Evolutionary conservation across 2,797 vertebrate species (phyloP), one percentile per base, ranked within the genome.

Genomic region (Artibeus lituratus): DNA sequence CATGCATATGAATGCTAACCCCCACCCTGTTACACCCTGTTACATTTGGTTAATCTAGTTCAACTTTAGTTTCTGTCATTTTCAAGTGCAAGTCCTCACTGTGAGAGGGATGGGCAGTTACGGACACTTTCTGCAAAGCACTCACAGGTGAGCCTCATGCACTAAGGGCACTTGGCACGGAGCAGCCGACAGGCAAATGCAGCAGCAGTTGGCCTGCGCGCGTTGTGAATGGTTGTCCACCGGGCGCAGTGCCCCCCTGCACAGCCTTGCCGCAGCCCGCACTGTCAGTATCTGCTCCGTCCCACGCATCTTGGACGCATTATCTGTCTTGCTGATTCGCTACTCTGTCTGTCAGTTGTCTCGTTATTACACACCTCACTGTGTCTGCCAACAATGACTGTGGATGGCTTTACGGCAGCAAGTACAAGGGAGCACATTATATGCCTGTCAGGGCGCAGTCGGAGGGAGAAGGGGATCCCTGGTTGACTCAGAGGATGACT

Each of bases 401-500:
- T 53, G 49, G 80, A 59, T 14, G 77, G 44, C 51, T 88, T 76
- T 10, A 35, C 51, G 87, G 49, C 49, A 44, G 39, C 35, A 69
- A 44, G 26, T 74, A 59, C n/a, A 42, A 80, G 76, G 14, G 21
- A 90, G 39, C n/a, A 12, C 32, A 16, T 74, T 32, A 1, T 26
- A 8, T 37, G 81, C 55, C 73, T 86, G 90, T 92, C 90, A 69
- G 26, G 72, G 93, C 74, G 78, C 85, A 72, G 69, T 22, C 44
- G 53, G 47, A 29, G 85, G n/a, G 85, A 73, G 78, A 44, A 2
- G 5, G 73, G 62, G n/a, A 9, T 44, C 77, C 81, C 5, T 35
- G 59, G 47, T 76, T 92, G 81, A 65, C 74, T 81, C 39, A 44
- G 42, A 84, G 82, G 85, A 87, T 96, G 96, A 96, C 90, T 88